phyloP scores from a whole-genome alignment of 2,797 vertebrate species.

The Neoniphon sammara region DNA sequence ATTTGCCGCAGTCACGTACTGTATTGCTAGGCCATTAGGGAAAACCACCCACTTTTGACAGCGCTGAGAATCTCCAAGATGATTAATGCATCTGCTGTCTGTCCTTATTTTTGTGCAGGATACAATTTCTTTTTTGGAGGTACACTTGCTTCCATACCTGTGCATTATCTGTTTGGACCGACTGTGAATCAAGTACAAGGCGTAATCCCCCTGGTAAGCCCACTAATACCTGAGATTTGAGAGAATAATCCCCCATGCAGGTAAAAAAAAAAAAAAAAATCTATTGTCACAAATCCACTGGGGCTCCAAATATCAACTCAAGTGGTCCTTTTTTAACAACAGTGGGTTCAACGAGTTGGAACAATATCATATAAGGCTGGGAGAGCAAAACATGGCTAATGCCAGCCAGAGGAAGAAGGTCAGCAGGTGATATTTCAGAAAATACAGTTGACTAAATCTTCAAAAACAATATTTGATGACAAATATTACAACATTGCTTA shows the following conservation, averaged over 20 bases:
- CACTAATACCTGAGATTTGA: conserved; percentile 79
- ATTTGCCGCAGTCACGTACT: conserved; percentile 41
- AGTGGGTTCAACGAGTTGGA: conserved; percentile 18
- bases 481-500: too few species aligned
- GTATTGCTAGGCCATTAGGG: conserved; percentile 46
- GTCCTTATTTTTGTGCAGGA: conserved; percentile 27
- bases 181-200: conserved; percentile 69
- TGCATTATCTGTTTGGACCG: conserved; percentile 52
- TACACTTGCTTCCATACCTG: conserved; percentile 28
- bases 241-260: conserved; percentile 72
- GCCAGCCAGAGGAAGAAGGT: background rate
- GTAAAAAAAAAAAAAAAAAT: conserved; percentile 70
- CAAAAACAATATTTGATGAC: background rate
- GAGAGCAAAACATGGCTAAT: conserved; percentile 1
- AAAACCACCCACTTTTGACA: conserved; percentile 58
- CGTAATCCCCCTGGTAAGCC: conserved; percentile 77
- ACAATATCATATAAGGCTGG: conserved; percentile 24
- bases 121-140: conserved; percentile 3
- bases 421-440: background rate
- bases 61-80: conserved; percentile 35
- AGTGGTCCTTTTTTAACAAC: conserved; percentile 37
- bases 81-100: conserved; percentile 52
- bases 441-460: background rate
- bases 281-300: conserved; percentile 74
- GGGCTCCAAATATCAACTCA: conserved; percentile 48